These are phyloP conservation scores for Chrysolina oricalcia DNA, from an alignment of 2,888 invertebrate genomes.

Conservation along the genomic window DNA sequence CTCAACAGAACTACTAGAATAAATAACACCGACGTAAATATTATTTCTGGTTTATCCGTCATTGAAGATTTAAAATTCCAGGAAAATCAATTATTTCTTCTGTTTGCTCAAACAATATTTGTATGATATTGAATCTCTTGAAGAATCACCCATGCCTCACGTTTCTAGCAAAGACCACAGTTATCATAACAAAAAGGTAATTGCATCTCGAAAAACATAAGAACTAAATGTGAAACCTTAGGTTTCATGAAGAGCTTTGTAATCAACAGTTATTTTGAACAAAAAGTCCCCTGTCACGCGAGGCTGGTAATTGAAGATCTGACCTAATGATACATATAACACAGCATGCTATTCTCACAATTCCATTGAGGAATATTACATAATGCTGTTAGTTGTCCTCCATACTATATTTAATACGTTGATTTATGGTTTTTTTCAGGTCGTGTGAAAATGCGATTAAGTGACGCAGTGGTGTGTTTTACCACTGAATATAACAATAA, in stretches of 20 bases:
- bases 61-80: too few species aligned
- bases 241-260: conserved; percentile 20
- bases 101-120: too few species aligned
- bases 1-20: too few species aligned
- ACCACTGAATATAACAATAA: background rate
- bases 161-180: background rate
- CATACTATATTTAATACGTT: background rate
- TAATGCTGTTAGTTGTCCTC: conserved; percentile 17
- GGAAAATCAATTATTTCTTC: too few species aligned
- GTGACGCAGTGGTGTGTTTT: background rate
- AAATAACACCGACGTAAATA: too few species aligned
- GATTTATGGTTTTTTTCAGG: background rate
- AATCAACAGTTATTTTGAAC: conserved; percentile 10
- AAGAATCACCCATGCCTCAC: conserved; percentile 1
- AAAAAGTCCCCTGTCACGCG: conserved; percentile 21
- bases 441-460: background rate
- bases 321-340: conserved; percentile 46
- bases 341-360: conserved; percentile 34
- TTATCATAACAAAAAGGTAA: conserved; percentile 14
- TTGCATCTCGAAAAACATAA: background rate
- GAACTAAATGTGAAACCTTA: conserved; percentile 3
- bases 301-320: conserved; percentile 37
- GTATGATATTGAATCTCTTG: background rate
- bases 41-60: too few species aligned
- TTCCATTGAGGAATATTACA: conserved; percentile 14